Evolutionary conservation across 2,113 vertebrate genomes (phyloP).

Genomic region (Epinephelus moara): DNA sequence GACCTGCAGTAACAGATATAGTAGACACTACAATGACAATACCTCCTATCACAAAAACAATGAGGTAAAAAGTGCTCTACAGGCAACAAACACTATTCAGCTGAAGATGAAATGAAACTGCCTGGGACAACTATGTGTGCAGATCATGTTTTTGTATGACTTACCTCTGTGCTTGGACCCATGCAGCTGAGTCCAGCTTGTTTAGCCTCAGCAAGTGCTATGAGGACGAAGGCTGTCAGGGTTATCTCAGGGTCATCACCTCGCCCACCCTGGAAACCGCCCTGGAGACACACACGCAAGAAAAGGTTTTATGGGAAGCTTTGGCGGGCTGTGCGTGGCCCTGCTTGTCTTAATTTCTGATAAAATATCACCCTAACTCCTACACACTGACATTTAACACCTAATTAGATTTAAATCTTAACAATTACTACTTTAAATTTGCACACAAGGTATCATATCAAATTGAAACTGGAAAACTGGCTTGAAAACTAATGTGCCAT

Average conservation of each 20-base stretch:
- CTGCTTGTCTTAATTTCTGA: too few species aligned
- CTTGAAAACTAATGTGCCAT: too few species aligned
- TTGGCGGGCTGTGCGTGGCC: too few species aligned
- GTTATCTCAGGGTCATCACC: constrained; percentile 80
- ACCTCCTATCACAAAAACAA: too few species aligned
- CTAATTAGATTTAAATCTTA: too few species aligned
- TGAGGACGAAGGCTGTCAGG: constrained; percentile 90
- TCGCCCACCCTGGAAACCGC: constrained; percentile 75
- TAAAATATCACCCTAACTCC: too few species aligned
- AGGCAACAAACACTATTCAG: background rate
- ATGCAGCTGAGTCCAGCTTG: constrained; percentile 76
- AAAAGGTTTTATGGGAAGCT: background rate
- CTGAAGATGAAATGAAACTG: background rate
- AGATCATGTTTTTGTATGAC: background rate
- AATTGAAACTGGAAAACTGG: too few species aligned
- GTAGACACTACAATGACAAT: background rate
- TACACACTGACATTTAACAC: too few species aligned
- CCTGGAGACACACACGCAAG: constrained; percentile 78
- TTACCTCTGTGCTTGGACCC: constrained; percentile 43
- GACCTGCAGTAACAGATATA: constrained; percentile 6
- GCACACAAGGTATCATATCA: too few species aligned
- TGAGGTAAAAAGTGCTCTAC: background rate
- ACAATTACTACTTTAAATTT: too few species aligned
- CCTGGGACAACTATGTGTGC: background rate
- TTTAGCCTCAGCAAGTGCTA: constrained; percentile 86